A percentile compares a stretch with the other conserved stretches of the same genome.
Conservation (phyloP, 2,113 vertebrate genomes). For the Macquaria australasica region DNA sequence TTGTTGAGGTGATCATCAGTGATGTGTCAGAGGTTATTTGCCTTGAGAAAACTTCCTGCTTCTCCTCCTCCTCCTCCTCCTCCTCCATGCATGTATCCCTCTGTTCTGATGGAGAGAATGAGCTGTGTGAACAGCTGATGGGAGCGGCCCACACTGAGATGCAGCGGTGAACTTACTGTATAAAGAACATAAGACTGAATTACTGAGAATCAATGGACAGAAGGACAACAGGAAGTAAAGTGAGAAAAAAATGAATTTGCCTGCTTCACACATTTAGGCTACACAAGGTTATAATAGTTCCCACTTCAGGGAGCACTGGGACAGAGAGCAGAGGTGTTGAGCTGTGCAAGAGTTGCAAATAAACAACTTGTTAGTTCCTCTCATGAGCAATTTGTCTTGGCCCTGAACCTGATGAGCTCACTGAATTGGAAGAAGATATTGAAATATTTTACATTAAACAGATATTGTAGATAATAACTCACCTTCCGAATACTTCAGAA, state of each 20-base stretch:
- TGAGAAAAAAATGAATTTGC: not conserved
- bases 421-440: not conserved
- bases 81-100: not conserved
- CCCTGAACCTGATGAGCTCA: too few species aligned
- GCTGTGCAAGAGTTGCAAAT: not conserved
- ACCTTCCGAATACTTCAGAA: not conserved
- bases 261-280: not conserved
- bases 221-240: not conserved
- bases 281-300: not conserved
- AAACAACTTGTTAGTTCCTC: too few species aligned
- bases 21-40: slow-evolving; percentile 11
- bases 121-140: not conserved
- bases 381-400: too few species aligned
- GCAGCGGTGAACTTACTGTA: not conserved
- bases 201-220: not conserved
- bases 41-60: not conserved
- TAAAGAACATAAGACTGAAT: not conserved
- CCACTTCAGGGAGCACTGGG: too few species aligned
- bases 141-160: not conserved
- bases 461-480: not conserved
- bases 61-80: not conserved
- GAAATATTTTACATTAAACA: not conserved
- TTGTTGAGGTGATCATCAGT: not conserved
- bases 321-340: not conserved
- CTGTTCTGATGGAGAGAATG: not conserved